phyloP scores from a whole-genome alignment of 2,797 vertebrate species.

The Peromyscus melanophrys region DNA sequence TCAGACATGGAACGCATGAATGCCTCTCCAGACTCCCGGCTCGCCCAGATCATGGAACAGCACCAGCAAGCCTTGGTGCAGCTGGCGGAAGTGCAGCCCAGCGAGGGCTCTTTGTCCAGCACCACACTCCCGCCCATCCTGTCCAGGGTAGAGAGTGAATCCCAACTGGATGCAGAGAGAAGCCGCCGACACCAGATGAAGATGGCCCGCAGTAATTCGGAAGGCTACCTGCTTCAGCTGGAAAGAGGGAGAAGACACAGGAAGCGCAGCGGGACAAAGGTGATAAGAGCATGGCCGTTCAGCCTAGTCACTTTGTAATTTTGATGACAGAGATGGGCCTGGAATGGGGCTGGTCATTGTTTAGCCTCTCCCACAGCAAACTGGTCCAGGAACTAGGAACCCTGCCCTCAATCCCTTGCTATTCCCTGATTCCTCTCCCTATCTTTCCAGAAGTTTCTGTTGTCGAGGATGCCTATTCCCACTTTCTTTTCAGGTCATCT shows the following conservation, averaged over 20 bases:
- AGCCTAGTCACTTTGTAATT: neutral
- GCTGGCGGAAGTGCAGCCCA: constrained; percentile 78
- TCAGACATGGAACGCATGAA: neutral
- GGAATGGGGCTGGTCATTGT: too few relatives aligned
- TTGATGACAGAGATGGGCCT: neutral
- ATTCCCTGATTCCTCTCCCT: neutral
- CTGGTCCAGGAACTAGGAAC: neutral
- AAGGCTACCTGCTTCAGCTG: constrained; percentile 90
- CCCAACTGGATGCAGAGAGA: constrained; percentile 61
- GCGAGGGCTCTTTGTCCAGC: constrained; percentile 62
- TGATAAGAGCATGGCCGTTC: constrained; percentile 62
- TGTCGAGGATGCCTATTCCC: neutral
- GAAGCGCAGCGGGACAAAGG: constrained; percentile 89
- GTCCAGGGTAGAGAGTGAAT: constrained; percentile 73
- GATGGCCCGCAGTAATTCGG: constrained; percentile 88
- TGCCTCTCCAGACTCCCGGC: constrained; percentile 66
- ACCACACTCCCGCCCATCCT: constrained; percentile 90
- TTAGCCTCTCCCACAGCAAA: neutral
- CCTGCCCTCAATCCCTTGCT: neutral
- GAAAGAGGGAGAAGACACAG: constrained; percentile 89
- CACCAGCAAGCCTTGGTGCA: constrained; percentile 75
- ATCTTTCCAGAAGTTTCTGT: neutral
- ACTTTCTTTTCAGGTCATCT: neutral
- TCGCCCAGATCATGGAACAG: constrained; percentile 59
- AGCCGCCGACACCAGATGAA: constrained; percentile 61